Evolutionary conservation across 2,888 invertebrate genomes (phyloP).

Genomic region (Hemicrepidius hirtus): DNA sequence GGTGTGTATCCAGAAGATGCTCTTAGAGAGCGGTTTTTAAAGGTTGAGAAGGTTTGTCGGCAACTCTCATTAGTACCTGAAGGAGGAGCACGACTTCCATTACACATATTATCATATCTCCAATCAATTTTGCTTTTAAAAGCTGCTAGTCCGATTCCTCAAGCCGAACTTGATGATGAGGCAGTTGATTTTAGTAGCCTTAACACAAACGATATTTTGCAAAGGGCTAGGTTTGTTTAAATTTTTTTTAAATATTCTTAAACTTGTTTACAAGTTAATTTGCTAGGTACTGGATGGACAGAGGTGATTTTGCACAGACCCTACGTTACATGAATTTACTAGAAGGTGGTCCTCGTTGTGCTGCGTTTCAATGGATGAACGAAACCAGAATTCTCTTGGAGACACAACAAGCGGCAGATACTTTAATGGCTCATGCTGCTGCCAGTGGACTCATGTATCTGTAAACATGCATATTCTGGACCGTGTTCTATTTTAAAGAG

Average conservation of each 20-base stretch:
- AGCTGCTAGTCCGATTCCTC: constrained; percentile 81
- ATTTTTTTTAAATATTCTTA: background rate
- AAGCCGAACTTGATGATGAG: constrained; percentile 82
- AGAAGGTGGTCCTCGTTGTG: constrained; percentile 89
- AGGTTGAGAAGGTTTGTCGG: constrained; percentile 86
- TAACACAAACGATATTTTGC: constrained; percentile 91
- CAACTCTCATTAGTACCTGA: constrained; percentile 92
- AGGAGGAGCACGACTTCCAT: constrained; percentile 87
- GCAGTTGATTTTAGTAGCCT: constrained; percentile 83
- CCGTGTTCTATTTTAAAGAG: constrained; percentile 1
- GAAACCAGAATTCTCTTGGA: constrained; percentile 89
- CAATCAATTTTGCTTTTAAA: constrained; percentile 90
- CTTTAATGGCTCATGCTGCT: constrained; percentile 91
- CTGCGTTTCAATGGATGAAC: constrained; percentile 91
- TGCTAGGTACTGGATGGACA: constrained; percentile 87
- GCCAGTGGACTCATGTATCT: constrained; percentile 80
- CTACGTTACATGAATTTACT: constrained; percentile 91
- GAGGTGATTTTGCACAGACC: constrained; percentile 90
- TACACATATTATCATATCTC: constrained; percentile 90
- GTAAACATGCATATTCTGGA: constrained; percentile 55
- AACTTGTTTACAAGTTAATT: constrained; percentile 10
- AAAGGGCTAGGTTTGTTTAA: constrained; percentile 84
- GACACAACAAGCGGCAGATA: constrained; percentile 92
- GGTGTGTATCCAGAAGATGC: constrained; percentile 94
- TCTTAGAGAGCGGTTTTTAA: constrained; percentile 88